phyloP scores from a whole-genome alignment of 2,797 vertebrate genomes.

The Cryptoprocta ferox region DNA sequence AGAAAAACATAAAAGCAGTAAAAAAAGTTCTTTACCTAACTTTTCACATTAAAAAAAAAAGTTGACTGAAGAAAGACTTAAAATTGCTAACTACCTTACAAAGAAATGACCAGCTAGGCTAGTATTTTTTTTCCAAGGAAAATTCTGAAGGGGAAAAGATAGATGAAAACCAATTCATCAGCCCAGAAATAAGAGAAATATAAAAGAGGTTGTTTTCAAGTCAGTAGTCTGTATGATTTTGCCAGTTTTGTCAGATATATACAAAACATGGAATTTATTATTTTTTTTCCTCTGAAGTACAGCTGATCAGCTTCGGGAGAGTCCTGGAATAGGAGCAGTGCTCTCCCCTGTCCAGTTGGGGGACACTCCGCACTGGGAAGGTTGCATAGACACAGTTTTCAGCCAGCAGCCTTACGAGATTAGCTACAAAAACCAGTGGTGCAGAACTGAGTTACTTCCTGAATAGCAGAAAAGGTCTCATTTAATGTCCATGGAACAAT shows the following conservation, averaged over 20 bases:
- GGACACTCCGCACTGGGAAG: constrained; percentile 93
- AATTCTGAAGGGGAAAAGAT: constrained; percentile 87
- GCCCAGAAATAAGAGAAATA: constrained; percentile 91
- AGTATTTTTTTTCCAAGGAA: constrained; percentile 90
- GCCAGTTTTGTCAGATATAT: constrained; percentile 96
- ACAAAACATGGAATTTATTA: constrained; percentile 93
- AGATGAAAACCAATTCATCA: constrained; percentile 90
- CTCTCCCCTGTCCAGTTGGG: constrained; percentile 92
- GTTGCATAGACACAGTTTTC: constrained; percentile 99
- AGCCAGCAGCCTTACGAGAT: constrained; percentile 97
- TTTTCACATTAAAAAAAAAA: constrained; percentile 91
- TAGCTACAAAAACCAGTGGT: constrained; percentile 97
- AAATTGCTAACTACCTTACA: constrained; percentile 95
- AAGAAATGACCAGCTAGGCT: constrained; percentile 94
- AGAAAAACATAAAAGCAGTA: constrained; percentile 89
- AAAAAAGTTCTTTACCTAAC: constrained; percentile 84
- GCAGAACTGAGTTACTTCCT: constrained; percentile 97
- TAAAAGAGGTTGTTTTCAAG: constrained; percentile 94
- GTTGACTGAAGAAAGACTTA: constrained; percentile 91
- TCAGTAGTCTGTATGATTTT: constrained; percentile 98
- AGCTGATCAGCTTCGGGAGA: constrained; percentile 93
- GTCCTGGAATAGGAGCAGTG: constrained; percentile 90
- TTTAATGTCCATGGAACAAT: constrained; percentile 92
- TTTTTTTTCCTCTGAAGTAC: constrained; percentile 89
- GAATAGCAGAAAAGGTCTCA: constrained; percentile 96